Evolutionary conservation across 2,888 invertebrate species (phyloP).

Genomic region (Caenorhabditis doughertyi): DNA sequence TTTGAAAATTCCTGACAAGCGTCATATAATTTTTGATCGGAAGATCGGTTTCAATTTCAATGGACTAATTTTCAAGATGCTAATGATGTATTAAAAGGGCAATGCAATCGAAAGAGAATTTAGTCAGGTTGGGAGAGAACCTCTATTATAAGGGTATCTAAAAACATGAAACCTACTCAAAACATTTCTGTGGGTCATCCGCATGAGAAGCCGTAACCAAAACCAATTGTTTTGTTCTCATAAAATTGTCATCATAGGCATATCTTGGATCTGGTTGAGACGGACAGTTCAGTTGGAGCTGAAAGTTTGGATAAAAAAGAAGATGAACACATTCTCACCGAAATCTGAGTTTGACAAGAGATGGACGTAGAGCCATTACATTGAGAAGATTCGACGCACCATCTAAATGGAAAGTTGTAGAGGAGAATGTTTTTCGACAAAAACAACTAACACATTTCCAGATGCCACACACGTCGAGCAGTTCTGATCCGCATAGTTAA

Average conservation of each 20-base stretch:
- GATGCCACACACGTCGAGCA: slow-evolving; percentile 10
- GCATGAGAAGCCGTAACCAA: slow-evolving; percentile 39
- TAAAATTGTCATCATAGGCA: not conserved
- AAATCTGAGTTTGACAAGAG: slow-evolving; percentile 2
- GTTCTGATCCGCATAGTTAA: slow-evolving; percentile 4
- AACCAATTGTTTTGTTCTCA: slow-evolving; percentile 24
- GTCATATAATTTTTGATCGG: too few relatives aligned
- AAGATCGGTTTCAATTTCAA: too few relatives aligned
- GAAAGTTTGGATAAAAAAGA: not conserved
- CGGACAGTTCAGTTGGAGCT: slow-evolving; percentile 18
- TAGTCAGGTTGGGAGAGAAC: too few relatives aligned
- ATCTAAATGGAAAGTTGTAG: not conserved
- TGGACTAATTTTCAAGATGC: too few relatives aligned
- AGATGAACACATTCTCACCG: too few relatives aligned
- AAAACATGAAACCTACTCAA: slow-evolving; percentile 36
- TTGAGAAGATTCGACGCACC: slow-evolving; percentile 34
- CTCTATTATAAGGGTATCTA: too few relatives aligned
- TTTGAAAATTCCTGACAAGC: too few relatives aligned
- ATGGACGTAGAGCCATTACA: not conserved
- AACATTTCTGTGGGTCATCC: slow-evolving; percentile 45
- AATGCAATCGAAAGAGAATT: too few relatives aligned
- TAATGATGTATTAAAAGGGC: too few relatives aligned
- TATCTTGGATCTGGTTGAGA: not conserved
- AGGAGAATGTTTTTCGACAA: not conserved
- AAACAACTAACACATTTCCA: slow-evolving; percentile 2